phyloP scores from a whole-genome alignment of 2,888 invertebrate genomes.

The Branchinecta sandiegonensis region DNA sequence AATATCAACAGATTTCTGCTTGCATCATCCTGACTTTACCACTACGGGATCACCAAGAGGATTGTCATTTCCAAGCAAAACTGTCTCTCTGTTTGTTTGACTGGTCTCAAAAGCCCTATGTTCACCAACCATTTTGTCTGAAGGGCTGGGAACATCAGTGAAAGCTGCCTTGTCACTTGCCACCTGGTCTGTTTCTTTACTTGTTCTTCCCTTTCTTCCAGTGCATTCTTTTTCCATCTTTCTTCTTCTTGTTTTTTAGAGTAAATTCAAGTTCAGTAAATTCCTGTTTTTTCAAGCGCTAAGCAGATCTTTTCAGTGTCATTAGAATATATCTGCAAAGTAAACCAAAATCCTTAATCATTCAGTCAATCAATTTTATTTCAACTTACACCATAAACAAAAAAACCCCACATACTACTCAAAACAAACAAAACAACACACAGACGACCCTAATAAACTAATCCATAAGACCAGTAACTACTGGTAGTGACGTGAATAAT shows the following conservation, averaged over 20 bases:
- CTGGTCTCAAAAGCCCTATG: not conserved
- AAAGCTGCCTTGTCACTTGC: constrained; percentile 2
- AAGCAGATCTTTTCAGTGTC: not conserved
- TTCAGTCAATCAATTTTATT: too few relatives aligned
- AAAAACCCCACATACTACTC: too few relatives aligned
- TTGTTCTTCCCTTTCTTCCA: constrained; percentile 10
- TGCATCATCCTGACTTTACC: not conserved
- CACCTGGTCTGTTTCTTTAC: not conserved
- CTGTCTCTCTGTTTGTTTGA: not conserved
- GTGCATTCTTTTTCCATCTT: constrained; percentile 11
- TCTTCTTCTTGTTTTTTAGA: not conserved
- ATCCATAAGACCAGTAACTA: too few relatives aligned
- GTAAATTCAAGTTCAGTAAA: not conserved
- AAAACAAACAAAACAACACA: too few relatives aligned
- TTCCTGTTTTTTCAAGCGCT: not conserved
- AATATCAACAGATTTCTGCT: constrained; percentile 4
- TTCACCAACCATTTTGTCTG: constrained; percentile 8
- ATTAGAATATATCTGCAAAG: not conserved
- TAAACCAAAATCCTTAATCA: constrained; percentile 1
- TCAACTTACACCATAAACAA: too few relatives aligned
- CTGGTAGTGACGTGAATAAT: too few relatives aligned
- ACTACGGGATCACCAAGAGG: constrained; percentile 12
- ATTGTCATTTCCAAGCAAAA: constrained; percentile 10
- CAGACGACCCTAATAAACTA: too few relatives aligned
- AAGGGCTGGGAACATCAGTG: constrained; percentile 8